phyloP scores from a whole-genome alignment of 2,888 invertebrate species.

The Tachina lurida region DNA sequence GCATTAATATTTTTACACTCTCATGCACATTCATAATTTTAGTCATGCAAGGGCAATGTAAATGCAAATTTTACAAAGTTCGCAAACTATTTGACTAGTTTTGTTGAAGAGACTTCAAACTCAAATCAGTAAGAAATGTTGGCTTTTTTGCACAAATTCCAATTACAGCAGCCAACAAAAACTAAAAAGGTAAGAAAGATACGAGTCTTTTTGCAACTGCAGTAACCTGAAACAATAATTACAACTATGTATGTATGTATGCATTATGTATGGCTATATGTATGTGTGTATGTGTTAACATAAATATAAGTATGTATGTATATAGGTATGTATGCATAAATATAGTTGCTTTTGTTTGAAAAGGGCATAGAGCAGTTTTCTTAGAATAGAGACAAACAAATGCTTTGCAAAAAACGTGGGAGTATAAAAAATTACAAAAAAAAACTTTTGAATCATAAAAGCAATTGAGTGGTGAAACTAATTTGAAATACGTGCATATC shows the following conservation, averaged over 20 bases:
- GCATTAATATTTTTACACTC: background rate
- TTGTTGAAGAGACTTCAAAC: conserved; percentile 28
- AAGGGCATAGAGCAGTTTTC: conserved; percentile 55
- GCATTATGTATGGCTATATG: background rate
- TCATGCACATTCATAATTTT: background rate
- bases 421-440: conserved; percentile 16
- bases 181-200: background rate
- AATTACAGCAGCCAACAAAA: conserved; percentile 21
- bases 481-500: conserved; percentile 68
- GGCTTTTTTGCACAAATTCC: conserved; percentile 10
- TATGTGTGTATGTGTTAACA: too few relatives aligned
- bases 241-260: background rate
- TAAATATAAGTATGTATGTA: background rate
- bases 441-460: conserved; percentile 27
- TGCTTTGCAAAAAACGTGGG: conserved; percentile 34
- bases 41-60: conserved; percentile 45
- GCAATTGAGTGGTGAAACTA: conserved; percentile 53
- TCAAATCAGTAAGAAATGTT: conserved; percentile 17
- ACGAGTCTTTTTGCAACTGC: background rate
- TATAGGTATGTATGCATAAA: background rate
- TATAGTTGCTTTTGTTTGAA: conserved; percentile 29
- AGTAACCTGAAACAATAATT: conserved; percentile 2
- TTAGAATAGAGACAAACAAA: conserved; percentile 22
- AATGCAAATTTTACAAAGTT: conserved; percentile 55
- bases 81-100: conserved; percentile 50